phyloP scores from a whole-genome alignment of 2,888 invertebrate species.

The Boloria selene region DNA sequence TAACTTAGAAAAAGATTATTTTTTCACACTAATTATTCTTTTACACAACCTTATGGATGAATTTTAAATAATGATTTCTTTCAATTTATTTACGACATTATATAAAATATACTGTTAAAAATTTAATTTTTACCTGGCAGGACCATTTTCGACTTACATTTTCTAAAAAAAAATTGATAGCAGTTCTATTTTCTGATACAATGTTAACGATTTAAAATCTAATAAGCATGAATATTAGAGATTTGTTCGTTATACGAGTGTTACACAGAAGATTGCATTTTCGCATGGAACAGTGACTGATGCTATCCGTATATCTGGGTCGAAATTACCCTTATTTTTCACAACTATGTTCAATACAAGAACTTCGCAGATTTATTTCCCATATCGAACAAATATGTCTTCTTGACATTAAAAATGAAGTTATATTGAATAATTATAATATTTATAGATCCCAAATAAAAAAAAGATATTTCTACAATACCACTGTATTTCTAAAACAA shows the following conservation, averaged over 20 bases:
- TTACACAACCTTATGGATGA: too few relatives aligned
- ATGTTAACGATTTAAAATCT: too few relatives aligned
- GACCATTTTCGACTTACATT: too few relatives aligned
- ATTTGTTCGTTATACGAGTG: neutral
- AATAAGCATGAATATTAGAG: neutral
- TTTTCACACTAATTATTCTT: too few relatives aligned
- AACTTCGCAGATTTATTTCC: neutral
- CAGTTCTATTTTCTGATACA: too few relatives aligned
- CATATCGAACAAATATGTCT: neutral
- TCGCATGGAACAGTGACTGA: slow-evolving; percentile 7
- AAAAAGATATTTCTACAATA: neutral
- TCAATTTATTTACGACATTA: too few relatives aligned
- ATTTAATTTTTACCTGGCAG: too few relatives aligned
- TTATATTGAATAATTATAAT: neutral
- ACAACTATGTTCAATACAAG: slow-evolving; percentile 2
- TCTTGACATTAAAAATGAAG: neutral
- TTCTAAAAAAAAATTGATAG: too few relatives aligned
- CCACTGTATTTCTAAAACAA: slow-evolving; percentile 23
- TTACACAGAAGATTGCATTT: slow-evolving; percentile 1
- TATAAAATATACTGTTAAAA: too few relatives aligned
- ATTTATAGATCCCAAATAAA: neutral
- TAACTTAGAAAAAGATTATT: too few relatives aligned
- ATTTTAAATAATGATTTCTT: too few relatives aligned
- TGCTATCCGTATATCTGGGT: slow-evolving; percentile 5
- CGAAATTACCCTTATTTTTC: slow-evolving; percentile 15